Evolutionary conservation across 2,113 vertebrate species (phyloP).

Genomic region (Triplophysa dalaica): DNA sequence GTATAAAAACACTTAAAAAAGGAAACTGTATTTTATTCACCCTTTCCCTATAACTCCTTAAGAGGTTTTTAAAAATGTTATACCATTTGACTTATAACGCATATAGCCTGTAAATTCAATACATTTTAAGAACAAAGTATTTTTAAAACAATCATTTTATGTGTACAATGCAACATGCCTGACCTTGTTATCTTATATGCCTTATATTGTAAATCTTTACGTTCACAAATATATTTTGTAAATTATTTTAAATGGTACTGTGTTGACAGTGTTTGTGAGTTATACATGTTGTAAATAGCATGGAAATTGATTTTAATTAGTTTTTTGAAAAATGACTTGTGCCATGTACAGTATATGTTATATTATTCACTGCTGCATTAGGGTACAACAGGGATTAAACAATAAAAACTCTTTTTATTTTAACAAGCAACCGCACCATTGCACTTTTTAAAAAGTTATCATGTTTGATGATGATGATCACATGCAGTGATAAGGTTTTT

Average conservation of each 20-base stretch:
- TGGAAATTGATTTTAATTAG: neutral
- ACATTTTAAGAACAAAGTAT: neutral
- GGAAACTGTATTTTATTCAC: neutral
- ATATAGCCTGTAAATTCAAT: neutral
- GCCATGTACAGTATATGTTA: neutral
- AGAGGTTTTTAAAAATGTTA: no score
- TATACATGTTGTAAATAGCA: neutral
- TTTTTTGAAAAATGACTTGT: neutral
- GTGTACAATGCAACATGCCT: neutral
- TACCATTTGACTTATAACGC: neutral
- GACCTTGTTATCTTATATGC: no score
- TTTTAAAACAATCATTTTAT: neutral
- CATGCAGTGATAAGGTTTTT: no score
- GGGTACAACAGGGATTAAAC: neutral
- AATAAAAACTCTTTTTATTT: neutral
- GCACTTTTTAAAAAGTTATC: no score
- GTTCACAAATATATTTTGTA: slow-evolving; percentile 3
- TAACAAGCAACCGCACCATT: neutral
- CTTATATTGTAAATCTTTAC: neutral
- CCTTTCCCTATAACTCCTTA: neutral
- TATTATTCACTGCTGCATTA: neutral
- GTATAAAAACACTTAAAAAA: neutral
- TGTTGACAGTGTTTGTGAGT: neutral
- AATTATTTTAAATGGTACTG: neutral
- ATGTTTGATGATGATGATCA: no score